A percentile compares a stretch with the other conserved stretches of the same genome.
Evolutionary conservation across 2,888 invertebrate species (phyloP).

Genomic region (Glaucopsyche alexis): DNA sequence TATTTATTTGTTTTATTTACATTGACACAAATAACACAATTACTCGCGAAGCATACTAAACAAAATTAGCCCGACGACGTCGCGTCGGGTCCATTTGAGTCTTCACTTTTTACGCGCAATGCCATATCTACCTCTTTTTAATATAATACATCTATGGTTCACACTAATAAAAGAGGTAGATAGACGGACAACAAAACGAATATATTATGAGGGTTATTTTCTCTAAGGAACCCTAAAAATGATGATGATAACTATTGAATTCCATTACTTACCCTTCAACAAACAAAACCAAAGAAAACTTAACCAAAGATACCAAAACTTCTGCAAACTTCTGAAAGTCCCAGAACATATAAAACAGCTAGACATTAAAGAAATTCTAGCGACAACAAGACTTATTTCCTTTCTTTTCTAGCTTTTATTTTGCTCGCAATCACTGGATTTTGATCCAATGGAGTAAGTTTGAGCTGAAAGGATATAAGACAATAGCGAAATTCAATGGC

Average conservation of each 20-base stretch:
- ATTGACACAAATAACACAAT: too few relatives aligned
- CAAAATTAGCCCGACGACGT: too few relatives aligned
- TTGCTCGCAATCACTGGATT: not conserved
- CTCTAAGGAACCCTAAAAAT: not conserved
- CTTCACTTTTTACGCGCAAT: too few relatives aligned
- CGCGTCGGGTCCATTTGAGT: too few relatives aligned
- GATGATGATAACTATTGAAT: not conserved
- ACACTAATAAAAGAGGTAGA: too few relatives aligned
- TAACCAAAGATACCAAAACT: not conserved
- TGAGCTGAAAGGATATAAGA: not conserved
- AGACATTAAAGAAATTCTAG: not conserved
- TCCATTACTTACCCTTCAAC: not conserved
- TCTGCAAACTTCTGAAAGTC: not conserved
- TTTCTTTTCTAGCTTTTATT: not conserved
- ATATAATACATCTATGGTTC: too few relatives aligned
- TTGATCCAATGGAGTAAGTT: not conserved
- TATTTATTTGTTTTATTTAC: too few relatives aligned
- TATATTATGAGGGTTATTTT: too few relatives aligned
- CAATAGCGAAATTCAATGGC: too few relatives aligned
- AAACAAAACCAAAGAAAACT: conserved; percentile 3
- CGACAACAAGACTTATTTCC: not conserved
- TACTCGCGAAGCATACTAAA: too few relatives aligned
- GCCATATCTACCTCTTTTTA: too few relatives aligned
- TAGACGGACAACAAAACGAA: too few relatives aligned
- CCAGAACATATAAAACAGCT: not conserved